Evolutionary conservation across 2,888 invertebrate genomes (phyloP), one percentile per base, ranked within the genome.

Genomic region (Gonocerus acuteangulatus): DNA sequence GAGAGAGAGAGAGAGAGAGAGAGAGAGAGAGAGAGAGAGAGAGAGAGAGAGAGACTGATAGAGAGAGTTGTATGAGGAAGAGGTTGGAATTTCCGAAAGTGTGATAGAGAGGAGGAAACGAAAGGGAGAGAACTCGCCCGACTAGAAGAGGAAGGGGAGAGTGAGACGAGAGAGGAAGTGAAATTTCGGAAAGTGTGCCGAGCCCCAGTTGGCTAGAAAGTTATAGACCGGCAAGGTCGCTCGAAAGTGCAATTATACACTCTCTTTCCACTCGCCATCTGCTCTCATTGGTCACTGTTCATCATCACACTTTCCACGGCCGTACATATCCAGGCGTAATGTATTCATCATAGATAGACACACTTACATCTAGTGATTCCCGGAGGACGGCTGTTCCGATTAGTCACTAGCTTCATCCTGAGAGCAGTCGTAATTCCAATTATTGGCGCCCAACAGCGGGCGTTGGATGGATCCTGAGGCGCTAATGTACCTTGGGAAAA

Each of bases 121-220:
- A 34, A 34, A 51, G 51, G 34, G 34, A 51, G 34, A 34, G 34
- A n/a, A n/a, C n/a, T n/a, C n/a, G n/a, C n/a, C n/a, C n/a, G n/a
- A n/a, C n/a, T n/a, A n/a, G n/a, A n/a, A 51, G 34, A 27, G 51
- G 51, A 51, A 51, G 51, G n/a, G 51, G 51, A 54, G 54, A 54
- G 54, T 39, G 19, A 39, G 54, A 39, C n/a, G 36, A 42, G 54
- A 22, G 39, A 54, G 54, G 54, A 54, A 54, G 54, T 54, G 54
- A 54, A 54, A 54, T 54, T 54, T 54, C 39, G 54, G 54, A 42
- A 54, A 54, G 54, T 54, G 15, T 32, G 54, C 15, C 39, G 15
- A 4, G 42, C 39, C 42, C 54, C 54, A 21, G 39, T 42, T 23
- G 42, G 39, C 9, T 19, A 54, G 54, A 42, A 42, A 54, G 54